Evolutionary conservation across 2,888 invertebrate species (phyloP).

Genomic region (Pandemis heparana): DNA sequence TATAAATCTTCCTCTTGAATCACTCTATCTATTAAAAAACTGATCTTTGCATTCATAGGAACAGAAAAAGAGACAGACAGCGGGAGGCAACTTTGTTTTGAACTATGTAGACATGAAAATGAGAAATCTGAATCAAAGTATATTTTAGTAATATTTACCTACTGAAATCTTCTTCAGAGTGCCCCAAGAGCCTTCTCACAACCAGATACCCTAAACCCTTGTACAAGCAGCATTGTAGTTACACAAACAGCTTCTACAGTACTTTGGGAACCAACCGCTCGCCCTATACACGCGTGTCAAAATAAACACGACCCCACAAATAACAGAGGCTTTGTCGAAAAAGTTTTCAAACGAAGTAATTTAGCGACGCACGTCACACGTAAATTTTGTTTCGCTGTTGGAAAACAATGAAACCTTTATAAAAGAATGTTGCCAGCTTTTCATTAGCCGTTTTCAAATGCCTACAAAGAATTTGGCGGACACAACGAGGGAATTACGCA

Average conservation of each 20-base stretch:
- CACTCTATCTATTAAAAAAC: no score
- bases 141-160: no score
- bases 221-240: constrained; percentile 3
- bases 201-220: not conserved
- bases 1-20: no score
- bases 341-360: constrained; percentile 39
- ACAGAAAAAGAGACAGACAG: no score
- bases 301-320: constrained; percentile 29
- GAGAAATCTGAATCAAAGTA: no score
- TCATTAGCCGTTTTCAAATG: constrained; percentile 37
- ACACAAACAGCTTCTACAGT: constrained; percentile 8
- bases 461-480: constrained; percentile 31
- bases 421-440: constrained; percentile 35
- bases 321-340: constrained; percentile 21
- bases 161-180: not conserved
- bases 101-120: no score
- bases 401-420: constrained; percentile 37
- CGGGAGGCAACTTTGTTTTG: no score
- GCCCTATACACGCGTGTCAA: constrained; percentile 19
- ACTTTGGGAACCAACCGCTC: not conserved
- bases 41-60: no score
- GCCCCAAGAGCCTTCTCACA: not conserved
- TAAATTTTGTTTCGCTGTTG: constrained; percentile 35
- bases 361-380: constrained; percentile 25
- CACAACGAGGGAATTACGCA: constrained; percentile 12